phyloP scores from a whole-genome alignment of 2,888 invertebrate species.

The Ochropleura leucogaster region DNA sequence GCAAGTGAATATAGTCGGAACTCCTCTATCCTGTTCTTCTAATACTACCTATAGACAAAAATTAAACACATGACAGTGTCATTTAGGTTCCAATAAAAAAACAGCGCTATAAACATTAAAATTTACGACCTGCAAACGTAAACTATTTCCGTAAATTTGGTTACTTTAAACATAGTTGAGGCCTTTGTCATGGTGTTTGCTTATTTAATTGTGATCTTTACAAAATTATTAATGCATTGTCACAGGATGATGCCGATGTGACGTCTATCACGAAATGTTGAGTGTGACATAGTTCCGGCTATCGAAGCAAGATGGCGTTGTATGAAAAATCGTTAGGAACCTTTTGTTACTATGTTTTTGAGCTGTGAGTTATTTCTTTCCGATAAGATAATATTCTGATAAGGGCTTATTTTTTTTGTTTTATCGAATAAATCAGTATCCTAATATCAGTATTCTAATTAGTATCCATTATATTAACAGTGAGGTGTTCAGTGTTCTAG shows the following conservation, averaged over 20 bases:
- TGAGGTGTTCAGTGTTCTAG: slow-evolving; percentile 3
- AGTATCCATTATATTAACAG: slow-evolving; percentile 14
- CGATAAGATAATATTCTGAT: slow-evolving; percentile 46
- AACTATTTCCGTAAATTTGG: neutral
- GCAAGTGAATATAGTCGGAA: neutral
- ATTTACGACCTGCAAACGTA: too few species aligned
- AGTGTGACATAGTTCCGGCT: neutral
- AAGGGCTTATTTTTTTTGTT: slow-evolving; percentile 22
- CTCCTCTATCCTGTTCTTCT: too few species aligned
- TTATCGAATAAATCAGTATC: slow-evolving; percentile 18
- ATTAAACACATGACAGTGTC: too few species aligned
- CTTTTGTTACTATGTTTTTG: neutral
- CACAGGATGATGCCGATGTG: neutral
- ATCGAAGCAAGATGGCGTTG: slow-evolving; percentile 24
- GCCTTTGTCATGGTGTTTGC: neutral
- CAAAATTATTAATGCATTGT: neutral
- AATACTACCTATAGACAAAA: too few species aligned
- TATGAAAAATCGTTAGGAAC: neutral
- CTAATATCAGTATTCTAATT: slow-evolving; percentile 27
- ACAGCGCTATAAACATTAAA: too few species aligned
- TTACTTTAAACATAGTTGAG: neutral
- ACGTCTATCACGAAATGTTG: neutral
- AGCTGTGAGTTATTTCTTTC: slow-evolving; percentile 28
- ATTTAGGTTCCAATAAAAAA: too few species aligned
- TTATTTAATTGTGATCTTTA: neutral